Base-by-base conservation (phyloP, 2,888 invertebrate species). In the Brachyopa scutellaris region DNA sequence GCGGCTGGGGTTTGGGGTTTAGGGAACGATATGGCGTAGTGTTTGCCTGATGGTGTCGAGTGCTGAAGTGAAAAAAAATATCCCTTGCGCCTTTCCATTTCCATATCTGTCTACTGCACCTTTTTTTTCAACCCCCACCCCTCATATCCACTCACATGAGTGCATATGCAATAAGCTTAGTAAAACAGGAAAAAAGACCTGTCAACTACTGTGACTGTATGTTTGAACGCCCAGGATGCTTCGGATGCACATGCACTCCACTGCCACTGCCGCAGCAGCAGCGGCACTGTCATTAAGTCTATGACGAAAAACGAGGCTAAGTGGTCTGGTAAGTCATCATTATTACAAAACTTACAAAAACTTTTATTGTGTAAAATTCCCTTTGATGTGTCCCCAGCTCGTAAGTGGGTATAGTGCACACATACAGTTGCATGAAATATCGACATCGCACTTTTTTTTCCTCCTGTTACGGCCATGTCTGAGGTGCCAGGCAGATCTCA, bases 331-430 rank as follows among this genome's bases (percentile, higher is more conserved):
- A 83, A 83, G 77, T 83, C 82, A 83, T 83, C 82, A 83, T 83
- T 83, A 83, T 83, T 78, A 78, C 83, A 83, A 83, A 83, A 83
- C 83, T 83, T 83, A 83, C 83, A 83, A 83, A 83, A 83, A 83
- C 82, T 83, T 80, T 80, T 77, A 77, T 83, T 83, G 77, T 83
- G 77, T 72, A 77, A 83, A 72, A 72, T 77, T 77, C 82, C 77
- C 77, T 83, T 83, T 83, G 82, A 77, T 77, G 66, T 67, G 57
- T 59, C 76, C 70, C n/a, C 76, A 59, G 57, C 66, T 77, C 66
- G 53, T 67, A 62, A 72, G 77, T 78, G 77, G 66, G 77, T 66
- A 49, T 61, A 33, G 8, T 21, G 42, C 31, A 59, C 40, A 57
- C 42, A 55, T 23, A 23, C n/a, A 64, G 11, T 26, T 26, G 31